Evolutionary conservation across 2,888 invertebrate species (phyloP).

Genomic region (Cabera pusaria): DNA sequence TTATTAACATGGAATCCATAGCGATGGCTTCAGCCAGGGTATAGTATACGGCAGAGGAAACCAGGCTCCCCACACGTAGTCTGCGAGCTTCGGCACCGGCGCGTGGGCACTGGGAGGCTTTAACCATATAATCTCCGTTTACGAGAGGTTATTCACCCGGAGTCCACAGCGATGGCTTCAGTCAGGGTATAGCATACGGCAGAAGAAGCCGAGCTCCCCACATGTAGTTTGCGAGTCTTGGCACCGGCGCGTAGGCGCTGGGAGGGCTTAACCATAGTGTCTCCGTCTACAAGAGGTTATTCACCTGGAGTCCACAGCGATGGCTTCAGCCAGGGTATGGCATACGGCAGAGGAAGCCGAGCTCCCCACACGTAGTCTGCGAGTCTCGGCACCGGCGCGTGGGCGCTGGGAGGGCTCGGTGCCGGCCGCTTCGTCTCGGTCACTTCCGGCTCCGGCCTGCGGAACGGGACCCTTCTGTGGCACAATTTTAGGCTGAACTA

Average conservation of each 20-base stretch:
- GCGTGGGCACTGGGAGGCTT: conserved; percentile 88
- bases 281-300: no score
- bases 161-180: conserved; percentile 81
- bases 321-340: conserved; percentile 88
- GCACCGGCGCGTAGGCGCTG: conserved; percentile 90
- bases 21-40: conserved; percentile 86
- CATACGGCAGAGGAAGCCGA: conserved; percentile 85
- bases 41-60: conserved; percentile 87
- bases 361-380: conserved; percentile 93
- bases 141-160: no score
- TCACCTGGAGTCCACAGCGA: conserved; percentile 75
- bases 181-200: conserved; percentile 88
- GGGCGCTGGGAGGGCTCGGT: conserved; percentile 87
- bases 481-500: conserved; percentile 77
- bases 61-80: conserved; percentile 91
- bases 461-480: conserved; percentile 74
- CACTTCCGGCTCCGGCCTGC: conserved; percentile 81
- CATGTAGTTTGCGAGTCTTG: conserved; percentile 91
- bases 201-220: conserved; percentile 88
- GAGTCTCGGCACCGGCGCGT: conserved; percentile 90
- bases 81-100: conserved; percentile 91
- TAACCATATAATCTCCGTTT: no score
- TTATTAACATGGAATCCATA: conserved; percentile 77
- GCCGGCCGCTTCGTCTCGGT: conserved; percentile 89
- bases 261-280: no score